A percentile compares a stretch with the other conserved stretches of the same genome.
Evolutionary conservation across 2,797 vertebrate genomes (phyloP).

Genomic region (Squalus acanthias): DNA sequence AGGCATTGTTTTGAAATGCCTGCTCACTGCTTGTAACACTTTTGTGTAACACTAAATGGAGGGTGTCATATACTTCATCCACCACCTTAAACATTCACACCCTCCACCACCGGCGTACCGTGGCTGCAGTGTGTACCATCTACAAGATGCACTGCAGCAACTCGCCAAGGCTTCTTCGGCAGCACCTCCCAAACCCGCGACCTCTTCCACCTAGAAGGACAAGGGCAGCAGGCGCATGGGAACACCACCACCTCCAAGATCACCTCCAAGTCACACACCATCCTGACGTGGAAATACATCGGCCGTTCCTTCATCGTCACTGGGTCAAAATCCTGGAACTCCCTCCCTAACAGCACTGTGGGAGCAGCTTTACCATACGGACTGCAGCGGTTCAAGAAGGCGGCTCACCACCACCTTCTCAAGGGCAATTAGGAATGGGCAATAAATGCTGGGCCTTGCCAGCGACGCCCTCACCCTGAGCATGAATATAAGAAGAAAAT

Average conservation of each 20-base stretch:
- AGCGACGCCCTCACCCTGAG: no score
- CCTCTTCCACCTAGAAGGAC: no score
- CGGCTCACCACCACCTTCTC: background rate
- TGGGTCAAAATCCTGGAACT: no score
- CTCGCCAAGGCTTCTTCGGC: background rate
- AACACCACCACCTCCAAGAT: no score
- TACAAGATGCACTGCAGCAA: background rate
- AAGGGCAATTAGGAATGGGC: background rate
- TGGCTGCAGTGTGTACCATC: no score
- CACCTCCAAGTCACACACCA: no score
- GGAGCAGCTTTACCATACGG: background rate
- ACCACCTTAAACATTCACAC: no score
- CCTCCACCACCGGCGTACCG: no score
- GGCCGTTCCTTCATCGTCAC: no score
- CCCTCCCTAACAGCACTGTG: background rate
- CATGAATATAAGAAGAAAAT: no score
- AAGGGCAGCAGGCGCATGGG: no score
- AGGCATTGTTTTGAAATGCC: background rate
- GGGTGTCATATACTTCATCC: background rate
- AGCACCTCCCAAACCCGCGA: background rate
- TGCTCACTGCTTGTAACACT: background rate
- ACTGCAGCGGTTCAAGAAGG: background rate
- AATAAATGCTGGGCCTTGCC: background rate
- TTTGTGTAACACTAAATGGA: background rate
- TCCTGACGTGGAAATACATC: no score